phyloP scores from a whole-genome alignment of 2,888 invertebrate genomes.

The Drosophila conformis region DNA sequence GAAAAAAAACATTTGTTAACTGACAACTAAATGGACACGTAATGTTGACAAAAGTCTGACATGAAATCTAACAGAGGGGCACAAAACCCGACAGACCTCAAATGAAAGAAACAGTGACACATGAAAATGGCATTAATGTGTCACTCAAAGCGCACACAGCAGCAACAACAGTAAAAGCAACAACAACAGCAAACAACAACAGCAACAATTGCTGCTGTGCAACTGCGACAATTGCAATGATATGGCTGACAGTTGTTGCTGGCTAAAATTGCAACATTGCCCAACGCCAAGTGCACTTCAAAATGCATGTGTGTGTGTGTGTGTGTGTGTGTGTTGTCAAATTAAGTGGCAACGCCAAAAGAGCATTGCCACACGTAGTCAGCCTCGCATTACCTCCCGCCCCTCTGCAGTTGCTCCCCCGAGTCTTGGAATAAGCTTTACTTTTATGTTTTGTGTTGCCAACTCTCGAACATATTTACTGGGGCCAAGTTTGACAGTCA shows the following conservation, averaged over 20 bases:
- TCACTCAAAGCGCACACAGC: slow-evolving; percentile 77
- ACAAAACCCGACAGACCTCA: slow-evolving; percentile 59
- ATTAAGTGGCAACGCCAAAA: slow-evolving; percentile 77
- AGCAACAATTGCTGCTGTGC: slow-evolving; percentile 27
- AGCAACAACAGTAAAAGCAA: slow-evolving; percentile 44
- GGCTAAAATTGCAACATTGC: slow-evolving; percentile 75
- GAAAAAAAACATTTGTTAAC: slow-evolving; percentile 66
- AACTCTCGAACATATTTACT: slow-evolving; percentile 52
- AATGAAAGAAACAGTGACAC: slow-evolving; percentile 82
- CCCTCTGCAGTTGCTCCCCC: neutral
- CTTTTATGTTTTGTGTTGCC: slow-evolving; percentile 27
- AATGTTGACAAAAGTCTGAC: slow-evolving; percentile 82
- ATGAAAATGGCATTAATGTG: slow-evolving; percentile 83
- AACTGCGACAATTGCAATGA: slow-evolving; percentile 77
- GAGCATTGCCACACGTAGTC: slow-evolving; percentile 61
- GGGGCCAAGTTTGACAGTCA: slow-evolving; percentile 78
- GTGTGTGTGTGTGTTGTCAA: slow-evolving; percentile 54
- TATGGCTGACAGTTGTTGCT: slow-evolving; percentile 70
- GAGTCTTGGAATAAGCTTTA: slow-evolving; percentile 15
- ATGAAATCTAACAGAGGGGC: slow-evolving; percentile 70
- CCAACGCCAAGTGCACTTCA: slow-evolving; percentile 69
- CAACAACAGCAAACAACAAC: neutral
- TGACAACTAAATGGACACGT: slow-evolving; percentile 81
- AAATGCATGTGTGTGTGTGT: slow-evolving; percentile 21
- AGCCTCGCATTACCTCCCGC: slow-evolving; percentile 14